Percentiles rank a stretch among this genome's conserved stretches.
Conservation (phyloP, 1,140 invertebrate species). For the Anthonomus grandis region DNA sequence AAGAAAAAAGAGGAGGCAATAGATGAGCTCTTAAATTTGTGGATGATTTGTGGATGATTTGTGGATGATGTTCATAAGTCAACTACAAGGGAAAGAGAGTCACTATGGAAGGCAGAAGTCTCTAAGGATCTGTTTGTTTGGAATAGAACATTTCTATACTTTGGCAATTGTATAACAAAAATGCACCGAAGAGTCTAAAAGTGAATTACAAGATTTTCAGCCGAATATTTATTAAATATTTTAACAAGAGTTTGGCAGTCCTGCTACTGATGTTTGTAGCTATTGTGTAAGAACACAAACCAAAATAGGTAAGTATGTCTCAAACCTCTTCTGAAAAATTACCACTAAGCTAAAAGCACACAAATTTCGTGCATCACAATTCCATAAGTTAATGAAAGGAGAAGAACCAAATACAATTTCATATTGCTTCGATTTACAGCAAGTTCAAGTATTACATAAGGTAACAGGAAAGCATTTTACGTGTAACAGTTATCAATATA, state of each 20-base stretch:
- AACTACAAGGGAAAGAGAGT: no score
- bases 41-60: neutral
- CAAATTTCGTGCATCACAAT: neutral
- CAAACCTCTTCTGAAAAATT: neutral
- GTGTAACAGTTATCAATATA: neutral
- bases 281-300: no score
- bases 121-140: neutral
- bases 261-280: no score
- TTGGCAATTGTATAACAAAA: no score
- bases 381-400: no score
- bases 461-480: neutral
- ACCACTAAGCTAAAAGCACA: no score
- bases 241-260: no score
- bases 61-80: neutral
- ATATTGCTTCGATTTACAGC: no score
- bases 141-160: neutral
- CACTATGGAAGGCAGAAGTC: neutral
- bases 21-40: neutral
- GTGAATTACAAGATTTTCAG: neutral
- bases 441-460: no score
- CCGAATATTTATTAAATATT: neutral
- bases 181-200: neutral
- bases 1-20: neutral
- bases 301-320: neutral
- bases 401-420: no score